Evolutionary conservation across 2,888 invertebrate species (phyloP), one percentile per base, ranked within the genome.

Genomic region (Didymodactylos carnosus): DNA sequence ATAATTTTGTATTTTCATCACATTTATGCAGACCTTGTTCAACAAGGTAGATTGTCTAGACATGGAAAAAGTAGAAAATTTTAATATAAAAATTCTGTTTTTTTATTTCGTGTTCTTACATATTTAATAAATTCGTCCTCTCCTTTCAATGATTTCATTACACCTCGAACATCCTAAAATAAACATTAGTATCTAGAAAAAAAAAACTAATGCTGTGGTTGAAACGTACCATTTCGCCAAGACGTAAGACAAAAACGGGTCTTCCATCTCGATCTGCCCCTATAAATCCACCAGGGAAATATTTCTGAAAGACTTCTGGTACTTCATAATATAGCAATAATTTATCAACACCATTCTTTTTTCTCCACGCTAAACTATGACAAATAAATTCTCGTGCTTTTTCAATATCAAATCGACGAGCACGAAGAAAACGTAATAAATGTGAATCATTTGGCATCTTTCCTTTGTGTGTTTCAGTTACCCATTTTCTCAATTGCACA

Each of bases 141-240:
- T 35, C 94, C 94, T 72, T 62, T 27, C 35, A 92, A 89, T 8
- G 92, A 89, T 81, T 92, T 91, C 75, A 94, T 87, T 75, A 94
- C 84, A 1, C 94, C 94, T 84, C 94, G 94, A n/a, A 94, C 92
- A 84, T 94, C 94, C n/a, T n/a, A n/a, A n/a, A n/a, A n/a, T n/a
- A n/a, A n/a, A n/a, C n/a, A n/a, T n/a, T n/a, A n/a, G n/a, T n/a
- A n/a, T n/a, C n/a, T n/a, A n/a, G n/a, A n/a, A n/a, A n/a, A n/a
- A n/a, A n/a, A n/a, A n/a, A n/a, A n/a, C n/a, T n/a, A n/a, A n/a
- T n/a, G n/a, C n/a, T n/a, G n/a, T n/a, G n/a, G n/a, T n/a, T n/a
- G n/a, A n/a, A n/a, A n/a, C n/a, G n/a, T n/a, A n/a, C n/a, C 90
- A 94, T 91, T 84, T 92, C 91, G 0, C 94, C 94, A 74, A 94